Conservation (phyloP, 2,113 vertebrate genomes). For the Spea bombifrons region DNA sequence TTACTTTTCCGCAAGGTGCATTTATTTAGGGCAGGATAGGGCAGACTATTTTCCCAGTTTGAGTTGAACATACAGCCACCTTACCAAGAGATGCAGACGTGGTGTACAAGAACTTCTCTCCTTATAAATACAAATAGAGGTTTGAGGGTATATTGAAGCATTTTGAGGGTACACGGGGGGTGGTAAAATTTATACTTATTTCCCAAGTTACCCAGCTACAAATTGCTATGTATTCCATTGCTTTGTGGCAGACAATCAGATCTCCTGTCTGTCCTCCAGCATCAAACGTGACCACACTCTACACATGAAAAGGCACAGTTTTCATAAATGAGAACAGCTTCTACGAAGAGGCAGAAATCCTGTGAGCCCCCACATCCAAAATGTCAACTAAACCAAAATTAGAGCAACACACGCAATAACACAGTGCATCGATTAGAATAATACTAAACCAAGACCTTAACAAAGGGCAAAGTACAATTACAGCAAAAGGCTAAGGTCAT, state of each 20-base stretch:
- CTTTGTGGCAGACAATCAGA: conserved; percentile 20
- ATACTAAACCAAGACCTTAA: background rate
- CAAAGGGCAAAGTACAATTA: background rate
- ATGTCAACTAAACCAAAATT: background rate
- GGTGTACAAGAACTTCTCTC: no score
- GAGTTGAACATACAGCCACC: no score
- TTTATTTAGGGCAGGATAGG: no score
- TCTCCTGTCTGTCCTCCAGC: conserved; percentile 18
- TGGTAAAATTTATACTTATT: no score
- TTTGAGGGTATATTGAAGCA: no score
- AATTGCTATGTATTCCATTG: background rate
- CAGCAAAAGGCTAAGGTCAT: background rate
- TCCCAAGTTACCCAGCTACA: no score
- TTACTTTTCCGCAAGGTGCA: no score
- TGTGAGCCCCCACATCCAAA: conserved; percentile 21
- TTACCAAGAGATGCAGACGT: no score
- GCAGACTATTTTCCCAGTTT: no score
- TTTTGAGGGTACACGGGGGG: no score
- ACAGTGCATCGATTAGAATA: background rate
- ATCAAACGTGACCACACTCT: conserved; percentile 21
- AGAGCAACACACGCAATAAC: background rate
- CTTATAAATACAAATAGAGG: no score
- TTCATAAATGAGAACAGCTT: conserved; percentile 33
- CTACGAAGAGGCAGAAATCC: conserved; percentile 12
- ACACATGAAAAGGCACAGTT: conserved; percentile 1